Percentiles rank a stretch among this genome's conserved stretches.
Evolutionary conservation across 2,888 invertebrate species (phyloP).

Genomic region (Heliconius hortense): DNA sequence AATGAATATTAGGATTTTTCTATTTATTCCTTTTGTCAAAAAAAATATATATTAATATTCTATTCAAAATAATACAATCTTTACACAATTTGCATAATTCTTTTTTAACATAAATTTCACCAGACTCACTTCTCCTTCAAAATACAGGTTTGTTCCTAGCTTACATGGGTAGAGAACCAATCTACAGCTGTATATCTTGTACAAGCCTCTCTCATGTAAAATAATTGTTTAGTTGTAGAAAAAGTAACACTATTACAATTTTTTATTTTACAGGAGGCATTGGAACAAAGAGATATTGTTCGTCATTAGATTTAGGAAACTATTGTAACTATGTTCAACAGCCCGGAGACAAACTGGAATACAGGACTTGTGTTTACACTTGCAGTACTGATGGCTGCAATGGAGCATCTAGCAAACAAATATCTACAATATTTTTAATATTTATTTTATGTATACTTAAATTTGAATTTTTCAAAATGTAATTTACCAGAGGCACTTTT

Average conservation of each 20-base stretch:
- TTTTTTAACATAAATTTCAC: no score
- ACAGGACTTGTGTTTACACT: conserved; percentile 94
- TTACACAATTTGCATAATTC: no score
- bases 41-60: no score
- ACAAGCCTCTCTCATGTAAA: no score
- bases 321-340: conserved; percentile 94
- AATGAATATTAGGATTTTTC: neutral
- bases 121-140: no score
- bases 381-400: conserved; percentile 93
- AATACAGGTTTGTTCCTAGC: no score
- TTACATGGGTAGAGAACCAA: no score
- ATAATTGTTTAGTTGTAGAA: neutral
- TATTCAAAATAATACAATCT: no score
- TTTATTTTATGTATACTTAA: conserved; percentile 30
- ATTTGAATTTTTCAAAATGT: conserved; percentile 14
- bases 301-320: conserved; percentile 92
- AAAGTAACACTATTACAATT: neutral
- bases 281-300: conserved; percentile 93
- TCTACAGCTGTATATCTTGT: no score
- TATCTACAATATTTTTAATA: conserved; percentile 49
- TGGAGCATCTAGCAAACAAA: conserved; percentile 63
- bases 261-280: conserved; percentile 86
- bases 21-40: neutral
- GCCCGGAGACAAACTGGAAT: conserved; percentile 91
- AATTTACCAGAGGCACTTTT: neutral